Evolutionary conservation across 1,140 invertebrate genomes (phyloP), one percentile per base, ranked within the genome.

Genomic region (Parapsyche elsis): DNA sequence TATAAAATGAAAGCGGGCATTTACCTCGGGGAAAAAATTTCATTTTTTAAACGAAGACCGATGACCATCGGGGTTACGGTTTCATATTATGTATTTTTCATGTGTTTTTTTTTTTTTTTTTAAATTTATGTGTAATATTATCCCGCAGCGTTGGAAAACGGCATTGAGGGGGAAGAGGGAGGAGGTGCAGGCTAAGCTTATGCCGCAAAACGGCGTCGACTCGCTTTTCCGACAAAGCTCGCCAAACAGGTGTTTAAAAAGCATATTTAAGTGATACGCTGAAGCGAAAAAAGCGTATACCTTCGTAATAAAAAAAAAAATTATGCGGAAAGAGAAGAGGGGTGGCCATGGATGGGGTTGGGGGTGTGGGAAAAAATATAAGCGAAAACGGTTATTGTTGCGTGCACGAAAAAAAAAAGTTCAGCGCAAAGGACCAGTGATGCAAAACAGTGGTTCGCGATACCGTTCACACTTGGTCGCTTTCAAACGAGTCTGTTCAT

Each of bases 181-280:
- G 57, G 0, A 38, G 57, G 16, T 1, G 57, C n/a, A 38, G 57
- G 16, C n/a, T 5, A 21, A 61, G 57, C 21, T 61, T 61, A 61
- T 16, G n/a, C 57, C 7, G 57, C 57, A 61, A 61, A 61, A 19
- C 49, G 16, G 21, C 57, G 57, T 19, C 57, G 49, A 53, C 49
- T 14, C 57, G 30, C 4, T 53, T 53, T 53, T 53, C 49, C 23
- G 64, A 30, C 24, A 26, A 67, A 67, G 64, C 64, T 26, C 24
- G 10, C 64, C 64, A 23, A 24, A 67, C 24, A 67, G 24, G 64
- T 61, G 57, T 61, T 61, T 61, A 67, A 67, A 67, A 67, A 26
- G 64, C 24, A 67, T 67, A 67, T 67, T 67, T 67, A 67, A 67
- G 24, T 67, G 64, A 26, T 67, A 67, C 64, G 57, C 16, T 16